Conservation (phyloP, 2,797 vertebrate species). For the Spinibarbus caldwelli region DNA sequence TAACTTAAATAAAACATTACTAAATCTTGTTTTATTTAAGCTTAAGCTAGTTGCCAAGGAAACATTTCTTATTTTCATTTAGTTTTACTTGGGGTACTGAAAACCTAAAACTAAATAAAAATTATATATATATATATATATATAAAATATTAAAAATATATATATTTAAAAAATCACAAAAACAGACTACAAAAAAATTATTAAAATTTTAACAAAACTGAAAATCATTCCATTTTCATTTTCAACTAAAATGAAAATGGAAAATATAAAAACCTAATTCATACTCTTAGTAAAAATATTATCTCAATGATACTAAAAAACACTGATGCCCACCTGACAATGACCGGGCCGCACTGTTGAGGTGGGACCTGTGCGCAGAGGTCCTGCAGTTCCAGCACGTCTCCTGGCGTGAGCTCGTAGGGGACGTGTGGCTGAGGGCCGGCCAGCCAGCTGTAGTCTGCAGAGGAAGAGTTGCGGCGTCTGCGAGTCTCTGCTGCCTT, state of each 20-base stretch:
- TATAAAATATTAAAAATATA: too few species aligned
- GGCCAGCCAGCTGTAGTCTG: conserved; percentile 84
- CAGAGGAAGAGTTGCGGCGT: conserved; percentile 74
- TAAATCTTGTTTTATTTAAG: background rate
- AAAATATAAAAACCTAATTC: background rate
- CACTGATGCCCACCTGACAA: conserved; percentile 74
- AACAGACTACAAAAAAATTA: too few species aligned
- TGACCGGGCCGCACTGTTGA: conserved; percentile 80
- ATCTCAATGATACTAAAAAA: background rate
- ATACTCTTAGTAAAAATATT: background rate
- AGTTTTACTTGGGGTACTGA: background rate
- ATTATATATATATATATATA: background rate
- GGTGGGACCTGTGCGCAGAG: conserved; percentile 81
- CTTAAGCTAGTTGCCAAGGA: background rate
- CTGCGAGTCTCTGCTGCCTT: conserved; percentile 71
- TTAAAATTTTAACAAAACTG: background rate
- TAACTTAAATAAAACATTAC: background rate
- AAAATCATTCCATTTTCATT: too few species aligned
- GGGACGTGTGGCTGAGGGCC: conserved; percentile 67
- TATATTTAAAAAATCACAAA: background rate
- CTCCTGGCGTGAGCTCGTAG: conserved; percentile 77
- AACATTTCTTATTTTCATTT: background rate
- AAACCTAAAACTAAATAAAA: background rate
- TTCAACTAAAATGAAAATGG: background rate
- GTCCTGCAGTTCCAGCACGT: conserved; percentile 81